Conservation (phyloP, 2,797 vertebrate species). For the Holocentrus rufus region DNA sequence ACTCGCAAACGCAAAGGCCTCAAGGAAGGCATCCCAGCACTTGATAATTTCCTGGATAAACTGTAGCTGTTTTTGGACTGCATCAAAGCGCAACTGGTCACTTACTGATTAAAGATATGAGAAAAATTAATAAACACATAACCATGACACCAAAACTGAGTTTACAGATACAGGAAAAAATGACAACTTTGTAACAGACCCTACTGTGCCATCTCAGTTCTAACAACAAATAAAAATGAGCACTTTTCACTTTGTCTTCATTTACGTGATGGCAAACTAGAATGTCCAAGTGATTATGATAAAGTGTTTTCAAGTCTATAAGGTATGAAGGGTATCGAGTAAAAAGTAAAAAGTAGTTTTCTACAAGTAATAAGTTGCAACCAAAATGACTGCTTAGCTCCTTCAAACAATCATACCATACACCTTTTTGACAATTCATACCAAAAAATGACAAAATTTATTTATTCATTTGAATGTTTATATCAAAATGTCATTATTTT, state of each 20-base stretch:
- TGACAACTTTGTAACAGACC: constrained; percentile 16
- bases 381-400: too few species aligned
- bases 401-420: too few species aligned
- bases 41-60: constrained; percentile 87
- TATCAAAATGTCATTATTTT: too few species aligned
- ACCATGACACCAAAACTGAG: constrained; percentile 30
- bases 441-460: too few species aligned
- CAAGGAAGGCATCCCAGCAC: constrained; percentile 85
- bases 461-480: too few species aligned
- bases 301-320: constrained; percentile 2
- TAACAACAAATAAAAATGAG: constrained; percentile 52
- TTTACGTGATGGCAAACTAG: constrained; percentile 15
- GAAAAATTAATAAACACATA: constrained; percentile 48
- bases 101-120: constrained; percentile 41
- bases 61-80: constrained; percentile 65
- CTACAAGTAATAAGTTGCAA: not conserved
- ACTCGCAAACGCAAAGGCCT: constrained; percentile 88
- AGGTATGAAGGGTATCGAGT: too few species aligned
- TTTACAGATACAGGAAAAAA: constrained; percentile 55
- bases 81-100: constrained; percentile 17
- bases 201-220: constrained; percentile 4
- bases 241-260: constrained; percentile 33
- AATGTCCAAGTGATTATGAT: constrained; percentile 2
- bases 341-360: too few species aligned
- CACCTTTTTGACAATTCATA: too few species aligned